A percentile compares a stretch with the other conserved stretches of the same genome.
These are phyloP conservation scores for Scaptomyza tumidula DNA, from an alignment of 2,888 invertebrate genomes.

Conservation along the genomic window DNA sequence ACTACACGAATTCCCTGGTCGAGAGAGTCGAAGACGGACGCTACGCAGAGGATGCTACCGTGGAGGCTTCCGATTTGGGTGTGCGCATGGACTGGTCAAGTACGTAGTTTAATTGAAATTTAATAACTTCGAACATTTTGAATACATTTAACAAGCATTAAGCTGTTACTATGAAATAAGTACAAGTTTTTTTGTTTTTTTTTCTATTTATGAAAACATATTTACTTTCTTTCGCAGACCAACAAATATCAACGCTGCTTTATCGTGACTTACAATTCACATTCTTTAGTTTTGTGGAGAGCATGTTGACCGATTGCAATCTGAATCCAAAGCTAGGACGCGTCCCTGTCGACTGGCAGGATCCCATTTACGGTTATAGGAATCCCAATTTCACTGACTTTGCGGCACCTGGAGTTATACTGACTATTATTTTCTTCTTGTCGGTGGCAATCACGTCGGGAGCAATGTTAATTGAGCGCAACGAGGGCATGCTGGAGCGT, in stretches of 20 bases:
- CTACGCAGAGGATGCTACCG: slow-evolving; percentile 86
- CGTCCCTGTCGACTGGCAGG: slow-evolving; percentile 86
- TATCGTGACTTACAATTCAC: slow-evolving; percentile 90
- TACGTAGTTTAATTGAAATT: slow-evolving; percentile 84
- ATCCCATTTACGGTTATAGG: slow-evolving; percentile 90
- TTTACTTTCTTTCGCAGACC: slow-evolving; percentile 87
- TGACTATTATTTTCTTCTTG: slow-evolving; percentile 96
- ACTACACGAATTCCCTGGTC: slow-evolving; percentile 90
- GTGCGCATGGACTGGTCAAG: slow-evolving; percentile 94
- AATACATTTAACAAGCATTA: no score
- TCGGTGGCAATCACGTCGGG: slow-evolving; percentile 96
- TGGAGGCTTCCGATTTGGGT: slow-evolving; percentile 88
- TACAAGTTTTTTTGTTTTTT: no score
- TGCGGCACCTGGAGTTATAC: slow-evolving; percentile 95
- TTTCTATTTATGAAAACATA: background rate
- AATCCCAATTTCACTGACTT: slow-evolving; percentile 96
- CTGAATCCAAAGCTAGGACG: slow-evolving; percentile 87
- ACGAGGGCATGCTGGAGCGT: slow-evolving; percentile 95
- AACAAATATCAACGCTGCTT: slow-evolving; percentile 93
- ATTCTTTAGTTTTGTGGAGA: slow-evolving; percentile 89
- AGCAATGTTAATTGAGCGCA: slow-evolving; percentile 94
- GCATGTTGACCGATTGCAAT: slow-evolving; percentile 87
- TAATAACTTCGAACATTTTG: no score
- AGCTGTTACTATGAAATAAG: no score
- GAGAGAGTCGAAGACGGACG: slow-evolving; percentile 87